Evolutionary conservation across 2,888 invertebrate genomes (phyloP).

Genomic region (Orchestes rusci): DNA sequence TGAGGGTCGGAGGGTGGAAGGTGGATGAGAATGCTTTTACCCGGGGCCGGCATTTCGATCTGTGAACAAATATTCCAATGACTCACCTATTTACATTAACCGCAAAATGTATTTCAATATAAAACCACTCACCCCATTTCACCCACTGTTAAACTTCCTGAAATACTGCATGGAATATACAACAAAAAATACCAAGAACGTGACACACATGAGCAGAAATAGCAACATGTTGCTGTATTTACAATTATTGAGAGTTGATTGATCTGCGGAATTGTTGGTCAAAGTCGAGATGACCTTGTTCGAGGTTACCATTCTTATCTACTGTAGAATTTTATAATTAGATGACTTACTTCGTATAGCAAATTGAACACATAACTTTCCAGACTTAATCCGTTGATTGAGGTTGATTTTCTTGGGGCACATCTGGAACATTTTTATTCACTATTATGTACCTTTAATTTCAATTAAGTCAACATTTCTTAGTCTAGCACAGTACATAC

Average conservation of each 20-base stretch:
- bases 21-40: slow-evolving; percentile 76
- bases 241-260: too few relatives aligned
- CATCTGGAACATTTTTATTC: slow-evolving; percentile 49
- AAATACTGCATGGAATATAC: slow-evolving; percentile 13
- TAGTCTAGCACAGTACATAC: too few relatives aligned
- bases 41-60: slow-evolving; percentile 68
- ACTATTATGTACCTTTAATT: too few relatives aligned
- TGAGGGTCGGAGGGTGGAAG: slow-evolving; percentile 65
- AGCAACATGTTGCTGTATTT: slow-evolving; percentile 6
- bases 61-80: slow-evolving; percentile 18
- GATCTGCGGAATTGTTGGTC: too few relatives aligned
- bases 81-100: background rate
- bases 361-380: slow-evolving; percentile 95
- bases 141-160: slow-evolving; percentile 3
- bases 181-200: slow-evolving; percentile 9
- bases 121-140: background rate
- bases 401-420: slow-evolving; percentile 69
- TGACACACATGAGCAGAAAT: slow-evolving; percentile 5
- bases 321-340: too few relatives aligned
- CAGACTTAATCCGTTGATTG: slow-evolving; percentile 60
- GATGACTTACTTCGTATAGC: slow-evolving; percentile 77
- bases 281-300: background rate
- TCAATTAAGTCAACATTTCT: too few relatives aligned
- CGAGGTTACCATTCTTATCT: background rate
- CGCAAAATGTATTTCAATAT: too few relatives aligned